These are phyloP conservation scores for Rhizomys pruinosus DNA, from an alignment of 2,113 vertebrate genomes.

Conservation along the genomic window DNA sequence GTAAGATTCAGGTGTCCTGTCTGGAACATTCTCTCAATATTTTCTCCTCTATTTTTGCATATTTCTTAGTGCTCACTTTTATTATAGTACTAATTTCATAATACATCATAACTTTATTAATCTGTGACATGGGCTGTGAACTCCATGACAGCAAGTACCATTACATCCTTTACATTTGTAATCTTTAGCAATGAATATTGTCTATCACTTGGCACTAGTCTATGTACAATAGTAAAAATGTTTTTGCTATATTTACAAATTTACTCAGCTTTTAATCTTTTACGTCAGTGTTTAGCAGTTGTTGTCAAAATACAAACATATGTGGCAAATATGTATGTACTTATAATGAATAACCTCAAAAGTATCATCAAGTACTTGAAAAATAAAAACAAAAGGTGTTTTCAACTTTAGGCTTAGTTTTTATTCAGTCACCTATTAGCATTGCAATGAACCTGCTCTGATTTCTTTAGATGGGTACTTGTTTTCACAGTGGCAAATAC, in stretches of 20 bases:
- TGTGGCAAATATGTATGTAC: slow-evolving; percentile 45
- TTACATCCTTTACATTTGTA: neutral
- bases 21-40: neutral
- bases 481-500: slow-evolving; percentile 15
- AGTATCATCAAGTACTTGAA: neutral
- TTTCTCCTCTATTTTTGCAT: neutral
- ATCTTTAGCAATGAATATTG: neutral
- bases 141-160: neutral
- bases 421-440: neutral
- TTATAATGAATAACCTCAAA: slow-evolving; percentile 37
- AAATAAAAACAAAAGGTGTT: neutral
- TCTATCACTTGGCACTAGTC: neutral
- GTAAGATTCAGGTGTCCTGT: neutral
- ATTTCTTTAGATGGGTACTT: slow-evolving; percentile 19
- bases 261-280: neutral
- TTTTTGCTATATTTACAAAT: slow-evolving; percentile 27
- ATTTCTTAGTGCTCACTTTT: slow-evolving; percentile 17
- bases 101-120: neutral
- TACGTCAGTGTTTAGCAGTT: slow-evolving; percentile 39
- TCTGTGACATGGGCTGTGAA: neutral
- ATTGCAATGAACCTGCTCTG: neutral
- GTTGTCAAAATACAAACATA: slow-evolving; percentile 25
- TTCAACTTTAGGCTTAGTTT: neutral
- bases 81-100: slow-evolving; percentile 4
- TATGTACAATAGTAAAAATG: neutral